A percentile compares a stretch with the other conserved stretches of the same genome.
Conservation (phyloP, 1,140 invertebrate genomes). For the Zaprionus davidi region DNA sequence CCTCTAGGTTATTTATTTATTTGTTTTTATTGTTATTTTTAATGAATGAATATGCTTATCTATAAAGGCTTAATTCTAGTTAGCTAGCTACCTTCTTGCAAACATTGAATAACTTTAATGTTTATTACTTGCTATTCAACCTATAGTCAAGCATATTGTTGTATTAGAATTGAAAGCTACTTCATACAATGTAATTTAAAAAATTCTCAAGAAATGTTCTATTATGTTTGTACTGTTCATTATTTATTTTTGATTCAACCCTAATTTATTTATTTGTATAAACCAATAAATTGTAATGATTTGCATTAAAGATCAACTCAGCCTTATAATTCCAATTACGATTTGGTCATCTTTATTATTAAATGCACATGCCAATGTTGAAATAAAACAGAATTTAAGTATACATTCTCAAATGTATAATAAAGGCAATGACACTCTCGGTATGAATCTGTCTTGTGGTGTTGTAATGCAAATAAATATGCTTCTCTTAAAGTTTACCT, state of each 20-base stretch:
- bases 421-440: background rate
- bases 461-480: background rate
- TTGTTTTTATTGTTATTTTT: too few species aligned
- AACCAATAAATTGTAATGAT: background rate
- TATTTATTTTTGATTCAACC: background rate
- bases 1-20: too few species aligned
- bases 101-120: too few species aligned
- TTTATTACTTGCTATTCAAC: too few species aligned
- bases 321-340: background rate
- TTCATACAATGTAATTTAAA: background rate
- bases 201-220: conserved; percentile 9
- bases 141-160: too few species aligned
- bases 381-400: background rate
- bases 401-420: background rate
- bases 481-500: conserved; percentile 1
- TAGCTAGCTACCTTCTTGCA: too few species aligned
- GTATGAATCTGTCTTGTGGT: background rate
- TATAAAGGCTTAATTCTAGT: too few species aligned
- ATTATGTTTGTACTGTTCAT: conserved; percentile 18
- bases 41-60: too few species aligned
- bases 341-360: background rate
- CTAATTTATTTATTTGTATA: background rate
- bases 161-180: background rate
- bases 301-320: background rate
- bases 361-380: background rate